Evolutionary conservation across 2,888 invertebrate species (phyloP), one percentile per base, ranked within the genome.

Genomic region (Drosophila mercatorum): DNA sequence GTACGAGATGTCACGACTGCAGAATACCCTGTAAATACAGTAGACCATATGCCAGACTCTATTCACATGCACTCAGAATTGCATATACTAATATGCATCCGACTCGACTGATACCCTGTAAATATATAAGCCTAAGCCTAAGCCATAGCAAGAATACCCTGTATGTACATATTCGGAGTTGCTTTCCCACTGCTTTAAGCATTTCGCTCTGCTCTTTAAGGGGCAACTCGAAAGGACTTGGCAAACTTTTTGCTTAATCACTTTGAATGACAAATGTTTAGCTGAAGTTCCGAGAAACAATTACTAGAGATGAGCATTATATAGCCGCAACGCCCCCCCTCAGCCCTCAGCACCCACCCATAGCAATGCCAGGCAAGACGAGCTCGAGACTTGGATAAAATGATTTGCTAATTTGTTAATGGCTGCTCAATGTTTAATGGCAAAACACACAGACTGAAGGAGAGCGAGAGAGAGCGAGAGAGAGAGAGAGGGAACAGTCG

Each of bases 331-430:
- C 22, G 17, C 10, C 17, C 38, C 22, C 34, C 17, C 5, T 2
- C 3, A 44, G 12, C 49, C n/a, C 22, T 22, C 22, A 22, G 22
- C 22, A 8, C 4, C n/a, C 31, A 5, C 1, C 4, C 14, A 2
- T 0, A 17, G 49, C 49, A 34, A 11, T 17, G 52, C 14, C 52
- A 17, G 17, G 17, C 17, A 62, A 51, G 62, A 53, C 38, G 51
- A 66, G 57, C 38, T 43, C 31, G 63, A 56, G 63, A 72, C 52
- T 62, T 65, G 59, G 49, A 69, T 40, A 52, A 62, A 70, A 79
- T 76, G 80, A 77, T 74, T 82, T 77, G 74, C 83, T 80, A 82
- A 81, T 81, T 81, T 82, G 83, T 82, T 82, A 81, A 81, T 81
- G 83, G 81, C 74, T 74, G 68, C 71, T 80, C 75, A 79, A 79